Evolutionary conservation across 2,888 invertebrate genomes (phyloP), one percentile per base, ranked within the genome.

Genomic region (Schizotus pectinicornis): DNA sequence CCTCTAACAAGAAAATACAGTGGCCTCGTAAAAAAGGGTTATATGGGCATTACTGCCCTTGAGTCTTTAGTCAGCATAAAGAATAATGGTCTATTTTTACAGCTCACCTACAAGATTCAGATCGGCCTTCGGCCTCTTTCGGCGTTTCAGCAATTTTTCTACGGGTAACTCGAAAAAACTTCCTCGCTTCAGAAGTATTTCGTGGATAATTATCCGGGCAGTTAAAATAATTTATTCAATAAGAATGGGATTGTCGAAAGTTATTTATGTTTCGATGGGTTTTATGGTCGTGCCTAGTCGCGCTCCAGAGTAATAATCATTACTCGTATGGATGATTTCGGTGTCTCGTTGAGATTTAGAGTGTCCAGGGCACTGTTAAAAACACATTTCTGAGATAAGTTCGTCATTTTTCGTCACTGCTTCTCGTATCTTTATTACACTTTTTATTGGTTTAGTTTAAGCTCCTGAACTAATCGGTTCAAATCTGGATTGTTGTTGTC

Each of bases 21-120:
- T 60, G 50, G 59, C 56, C 63, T 60, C 67, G 48, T 64, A 67
- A 68, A 68, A 67, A 54, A 69, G 69, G 69, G 69, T 69, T 69
- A 66, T 33, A 32, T 48, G 52, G 60, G 53, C 62, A 57, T 66
- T 66, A 68, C 60, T 58, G 62, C 66, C 69, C 63, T 69, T 67
- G 65, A 63, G 61, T 42, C 50, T 59, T 63, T 58, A 58, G 53
- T 59, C 49, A 56, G 58, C 60, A 58, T 51, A 63, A 61, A 60
- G 57, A 51, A 56, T 56, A 61, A 61, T 53, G 59, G 56, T 59
- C 59, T 62, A 62, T 65, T 58, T 61, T 61, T 58, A 63, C 51
- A 46, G 34, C 56, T n/a, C 46, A 55, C 56, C 56, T 47, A 42
- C 37, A 8, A 22, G 22, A 22, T 22, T 22, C 22, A 22, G 22